Evolutionary conservation across 2,888 invertebrate species (phyloP).

Genomic region (Hydrotaea diabolus): DNA sequence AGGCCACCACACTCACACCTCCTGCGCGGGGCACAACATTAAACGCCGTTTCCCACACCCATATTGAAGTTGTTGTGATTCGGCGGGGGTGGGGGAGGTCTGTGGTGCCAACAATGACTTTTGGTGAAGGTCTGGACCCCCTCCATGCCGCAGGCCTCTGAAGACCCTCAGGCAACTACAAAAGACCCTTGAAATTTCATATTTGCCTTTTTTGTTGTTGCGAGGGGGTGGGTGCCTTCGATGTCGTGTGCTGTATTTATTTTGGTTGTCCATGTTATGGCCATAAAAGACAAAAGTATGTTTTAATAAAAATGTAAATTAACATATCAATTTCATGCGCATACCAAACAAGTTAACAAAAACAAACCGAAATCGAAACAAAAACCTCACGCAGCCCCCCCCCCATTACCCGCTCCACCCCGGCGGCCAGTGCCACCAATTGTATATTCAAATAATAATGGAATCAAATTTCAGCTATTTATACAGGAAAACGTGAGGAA

Average conservation of each 20-base stretch:
- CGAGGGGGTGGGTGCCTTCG: no score
- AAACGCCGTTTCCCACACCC: no score
- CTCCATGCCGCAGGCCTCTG: neutral
- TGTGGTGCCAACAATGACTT: neutral
- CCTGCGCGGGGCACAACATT: neutral
- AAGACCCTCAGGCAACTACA: neutral
- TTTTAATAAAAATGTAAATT: slow-evolving; percentile 52
- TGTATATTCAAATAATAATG: neutral
- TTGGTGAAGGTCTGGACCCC: neutral
- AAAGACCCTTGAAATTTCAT: slow-evolving; percentile 9
- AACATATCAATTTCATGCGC: slow-evolving; percentile 42
- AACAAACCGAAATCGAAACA: neutral
- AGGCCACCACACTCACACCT: neutral
- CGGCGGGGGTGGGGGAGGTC: no score
- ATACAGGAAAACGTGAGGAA: neutral
- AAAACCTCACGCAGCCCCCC: neutral
- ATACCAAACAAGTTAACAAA: slow-evolving; percentile 5
- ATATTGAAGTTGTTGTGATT: no score
- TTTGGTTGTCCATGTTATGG: slow-evolving; percentile 24
- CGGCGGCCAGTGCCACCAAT: no score
- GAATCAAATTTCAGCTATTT: neutral
- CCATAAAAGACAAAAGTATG: slow-evolving; percentile 19
- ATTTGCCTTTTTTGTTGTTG: slow-evolving; percentile 11
- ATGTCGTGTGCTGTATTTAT: neutral
- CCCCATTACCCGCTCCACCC: neutral